Evolutionary conservation across 2,797 vertebrate species (phyloP), one percentile per base, ranked within the genome.

Genomic region (Prionace glauca): DNA sequence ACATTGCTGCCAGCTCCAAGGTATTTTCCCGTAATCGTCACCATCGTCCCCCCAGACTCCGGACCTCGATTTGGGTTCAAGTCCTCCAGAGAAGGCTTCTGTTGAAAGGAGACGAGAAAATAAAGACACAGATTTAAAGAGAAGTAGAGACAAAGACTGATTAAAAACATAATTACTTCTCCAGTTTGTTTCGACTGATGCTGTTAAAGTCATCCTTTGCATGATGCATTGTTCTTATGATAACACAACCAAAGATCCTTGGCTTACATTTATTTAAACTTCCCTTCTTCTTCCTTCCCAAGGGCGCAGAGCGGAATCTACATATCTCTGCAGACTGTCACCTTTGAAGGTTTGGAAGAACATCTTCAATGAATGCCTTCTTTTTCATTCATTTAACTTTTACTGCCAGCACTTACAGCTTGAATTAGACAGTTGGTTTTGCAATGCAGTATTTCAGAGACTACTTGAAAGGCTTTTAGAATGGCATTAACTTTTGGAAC

Each of bases 21-120:
- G 97, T 99, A 98, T 95, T 98, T 98, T 79, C 99, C 99, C 0
- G 98, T 97, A 97, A 99, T 98, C 95, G 99, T 99, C 32, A 99
- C 98, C 97, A 98, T 98, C 7, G 99, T 99, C 95, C 99, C 99
- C 56, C 99, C 99, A 0, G 99, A 99, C 97, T 99, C 99, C 0
- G 99, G 99, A 11, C 99, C 99, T 0, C 98, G 98, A 96, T 97
- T 98, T 0, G 99, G 99, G 18, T 97, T 98, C 96, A 99, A 97
- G 16, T 98, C 98, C 29, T 97, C 98, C 97, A 99, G 98, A 0
- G 97, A 97, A 45, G 99, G 99, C 0, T 98, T 99, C 99, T 99
- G 93, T 26, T n/a, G 56, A 88, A 69, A 50, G 69, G 56, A 95
- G 36, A 29, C 56, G 65, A 74, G 74, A 20, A n/a, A 95, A 18